phyloP scores from a whole-genome alignment of 2,888 invertebrate species.

The Drosophila niveifrons region DNA sequence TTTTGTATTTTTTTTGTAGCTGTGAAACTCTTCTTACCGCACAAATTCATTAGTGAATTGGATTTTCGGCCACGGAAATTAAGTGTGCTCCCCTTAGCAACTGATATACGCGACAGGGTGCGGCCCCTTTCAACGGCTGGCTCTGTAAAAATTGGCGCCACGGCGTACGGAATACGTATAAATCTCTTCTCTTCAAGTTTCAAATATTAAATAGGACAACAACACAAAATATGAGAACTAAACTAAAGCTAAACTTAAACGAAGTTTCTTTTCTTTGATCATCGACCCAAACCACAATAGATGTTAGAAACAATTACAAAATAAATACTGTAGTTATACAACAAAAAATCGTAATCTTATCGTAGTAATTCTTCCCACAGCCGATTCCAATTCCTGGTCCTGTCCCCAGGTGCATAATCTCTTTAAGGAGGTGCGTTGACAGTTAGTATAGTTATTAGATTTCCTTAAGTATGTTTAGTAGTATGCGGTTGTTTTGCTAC shows the following conservation, averaged over 20 bases:
- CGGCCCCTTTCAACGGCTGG: constrained; percentile 87
- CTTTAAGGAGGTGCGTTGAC: constrained; percentile 29
- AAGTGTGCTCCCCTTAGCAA: constrained; percentile 92
- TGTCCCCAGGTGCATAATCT: constrained; percentile 43
- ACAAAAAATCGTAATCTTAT: background rate
- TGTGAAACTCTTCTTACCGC: constrained; percentile 91
- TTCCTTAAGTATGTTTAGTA: constrained; percentile 29
- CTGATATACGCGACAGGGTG: constrained; percentile 89
- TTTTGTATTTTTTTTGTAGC: constrained; percentile 41
- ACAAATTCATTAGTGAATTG: constrained; percentile 97
- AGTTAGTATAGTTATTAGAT: constrained; percentile 26
- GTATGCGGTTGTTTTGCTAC: constrained; percentile 24
- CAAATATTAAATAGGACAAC: constrained; percentile 31
- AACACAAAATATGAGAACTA: constrained; percentile 14
- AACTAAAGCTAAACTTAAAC: constrained; percentile 21
- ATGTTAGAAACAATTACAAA: background rate
- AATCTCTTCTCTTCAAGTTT: constrained; percentile 37
- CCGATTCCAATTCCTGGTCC: constrained; percentile 12
- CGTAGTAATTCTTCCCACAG: constrained; percentile 13
- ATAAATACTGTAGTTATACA: background rate
- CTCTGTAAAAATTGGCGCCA: constrained; percentile 83
- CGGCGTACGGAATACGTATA: constrained; percentile 53
- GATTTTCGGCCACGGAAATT: constrained; percentile 97
- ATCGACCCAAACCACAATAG: constrained; percentile 15
- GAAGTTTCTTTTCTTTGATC: background rate